These are phyloP conservation scores for Gambusia holbrooki DNA, from an alignment of 2,113 vertebrate species.

Conservation along the genomic window DNA sequence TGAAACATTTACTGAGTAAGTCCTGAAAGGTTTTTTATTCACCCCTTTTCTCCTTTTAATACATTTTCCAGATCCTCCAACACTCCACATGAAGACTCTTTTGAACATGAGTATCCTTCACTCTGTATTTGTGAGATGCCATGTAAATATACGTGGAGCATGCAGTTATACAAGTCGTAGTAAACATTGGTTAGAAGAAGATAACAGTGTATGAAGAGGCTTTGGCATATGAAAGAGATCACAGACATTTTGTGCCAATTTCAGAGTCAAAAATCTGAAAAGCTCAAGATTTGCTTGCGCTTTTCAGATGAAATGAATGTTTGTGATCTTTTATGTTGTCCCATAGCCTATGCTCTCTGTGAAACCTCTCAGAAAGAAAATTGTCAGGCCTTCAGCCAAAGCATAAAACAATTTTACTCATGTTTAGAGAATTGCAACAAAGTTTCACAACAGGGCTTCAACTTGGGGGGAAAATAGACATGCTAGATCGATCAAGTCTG, in stretches of 20 bases:
- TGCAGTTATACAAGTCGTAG: conserved; percentile 78
- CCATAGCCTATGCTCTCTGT: not conserved
- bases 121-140: conserved; percentile 77
- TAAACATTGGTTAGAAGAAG: conserved; percentile 73
- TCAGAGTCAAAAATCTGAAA: conserved; percentile 57
- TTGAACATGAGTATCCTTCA: conserved; percentile 83
- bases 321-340: conserved; percentile 28
- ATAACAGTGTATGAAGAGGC: conserved; percentile 65
- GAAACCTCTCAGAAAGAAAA: conserved; percentile 22
- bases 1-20: conserved; percentile 66
- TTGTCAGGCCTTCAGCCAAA: conserved; percentile 27
- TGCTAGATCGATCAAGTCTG: conserved; percentile 81
- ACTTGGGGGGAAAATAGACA: conserved; percentile 45
- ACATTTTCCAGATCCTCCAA: conserved; percentile 81
- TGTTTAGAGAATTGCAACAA: conserved; percentile 30
- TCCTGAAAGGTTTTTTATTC: conserved; percentile 6
- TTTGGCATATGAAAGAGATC: conserved; percentile 69
- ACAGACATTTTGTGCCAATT: conserved; percentile 73
- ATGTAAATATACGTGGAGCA: conserved; percentile 77
- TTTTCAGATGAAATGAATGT: conserved; percentile 22
- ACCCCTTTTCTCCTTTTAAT: conserved; percentile 42
- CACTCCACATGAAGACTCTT: conserved; percentile 81
- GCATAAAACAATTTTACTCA: conserved; percentile 39
- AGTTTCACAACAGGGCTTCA: conserved; percentile 12
- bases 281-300: conserved; percentile 24